Percentiles rank a stretch among this genome's conserved stretches.
phyloP scores from a whole-genome alignment of 1,140 invertebrate genomes.

The Bombus polaris region DNA sequence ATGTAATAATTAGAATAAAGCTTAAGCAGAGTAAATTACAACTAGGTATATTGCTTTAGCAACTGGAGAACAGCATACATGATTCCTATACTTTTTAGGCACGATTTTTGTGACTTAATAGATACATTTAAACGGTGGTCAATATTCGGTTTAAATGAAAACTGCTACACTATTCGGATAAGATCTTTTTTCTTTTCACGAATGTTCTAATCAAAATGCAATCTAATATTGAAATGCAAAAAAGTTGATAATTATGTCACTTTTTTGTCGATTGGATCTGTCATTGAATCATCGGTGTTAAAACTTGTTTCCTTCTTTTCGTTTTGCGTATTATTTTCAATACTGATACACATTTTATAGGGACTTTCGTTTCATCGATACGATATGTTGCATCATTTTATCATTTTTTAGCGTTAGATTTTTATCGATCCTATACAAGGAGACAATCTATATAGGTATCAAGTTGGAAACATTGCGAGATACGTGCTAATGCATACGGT shows the following conservation, averaged over 20 bases:
- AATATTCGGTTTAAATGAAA: not conserved
- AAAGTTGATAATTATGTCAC: not conserved
- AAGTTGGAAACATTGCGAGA: not conserved
- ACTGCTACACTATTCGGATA: not conserved
- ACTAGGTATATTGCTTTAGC: constrained; percentile 63
- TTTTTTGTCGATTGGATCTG: not conserved
- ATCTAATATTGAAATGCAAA: not conserved
- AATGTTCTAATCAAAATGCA: not conserved
- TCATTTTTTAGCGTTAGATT: not conserved
- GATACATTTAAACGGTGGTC: constrained; percentile 36
- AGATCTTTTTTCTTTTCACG: not conserved
- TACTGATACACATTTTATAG: not conserved
- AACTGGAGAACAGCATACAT: constrained; percentile 30
- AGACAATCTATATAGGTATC: not conserved
- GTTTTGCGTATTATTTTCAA: not conserved
- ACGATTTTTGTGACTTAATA: constrained; percentile 43
- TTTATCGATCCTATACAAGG: not conserved
- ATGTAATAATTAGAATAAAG: constrained; percentile 34
- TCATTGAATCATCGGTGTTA: not conserved
- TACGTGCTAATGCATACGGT: not conserved
- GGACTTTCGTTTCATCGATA: not conserved
- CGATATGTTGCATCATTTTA: not conserved
- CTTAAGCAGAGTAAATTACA: constrained; percentile 50
- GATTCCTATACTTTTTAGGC: constrained; percentile 54
- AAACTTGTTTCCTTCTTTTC: not conserved